Evolutionary conservation across 2,888 invertebrate genomes (phyloP).

Genomic region (Byasa hedistus): DNA sequence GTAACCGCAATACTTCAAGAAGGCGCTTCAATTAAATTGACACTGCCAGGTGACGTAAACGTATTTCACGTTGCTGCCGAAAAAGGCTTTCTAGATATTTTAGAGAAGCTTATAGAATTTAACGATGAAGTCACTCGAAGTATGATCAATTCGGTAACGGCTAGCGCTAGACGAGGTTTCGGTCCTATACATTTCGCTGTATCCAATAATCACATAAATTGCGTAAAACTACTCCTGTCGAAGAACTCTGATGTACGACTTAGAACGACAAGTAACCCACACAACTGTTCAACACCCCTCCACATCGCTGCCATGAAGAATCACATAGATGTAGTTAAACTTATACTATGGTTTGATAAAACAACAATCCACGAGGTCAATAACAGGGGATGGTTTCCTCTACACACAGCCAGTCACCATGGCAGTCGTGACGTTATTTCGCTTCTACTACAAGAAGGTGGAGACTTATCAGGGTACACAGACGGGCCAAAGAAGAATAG

Average conservation of each 20-base stretch:
- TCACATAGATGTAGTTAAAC: slow-evolving; percentile 56
- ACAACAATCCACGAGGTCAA: slow-evolving; percentile 69
- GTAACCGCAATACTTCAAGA: slow-evolving; percentile 66
- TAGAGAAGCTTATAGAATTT: slow-evolving; percentile 72
- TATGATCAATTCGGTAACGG: slow-evolving; percentile 58
- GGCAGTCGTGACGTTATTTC: slow-evolving; percentile 80
- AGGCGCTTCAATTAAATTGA: slow-evolving; percentile 68
- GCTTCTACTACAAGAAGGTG: slow-evolving; percentile 65
- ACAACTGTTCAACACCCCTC: slow-evolving; percentile 67
- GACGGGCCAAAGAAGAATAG: slow-evolving; percentile 62
- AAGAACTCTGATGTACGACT: slow-evolving; percentile 68
- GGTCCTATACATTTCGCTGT: slow-evolving; percentile 80
- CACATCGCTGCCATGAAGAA: slow-evolving; percentile 72
- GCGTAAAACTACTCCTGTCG: slow-evolving; percentile 65
- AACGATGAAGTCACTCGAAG: slow-evolving; percentile 54
- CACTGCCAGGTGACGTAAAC: slow-evolving; percentile 69
- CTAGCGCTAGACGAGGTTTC: slow-evolving; percentile 64
- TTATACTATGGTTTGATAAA: slow-evolving; percentile 61
- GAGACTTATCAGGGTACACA: slow-evolving; percentile 65
- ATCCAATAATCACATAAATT: slow-evolving; percentile 68
- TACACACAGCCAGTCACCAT: slow-evolving; percentile 75
- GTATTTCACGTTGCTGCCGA: slow-evolving; percentile 82
- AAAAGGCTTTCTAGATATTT: slow-evolving; percentile 74
- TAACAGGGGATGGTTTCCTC: slow-evolving; percentile 59
- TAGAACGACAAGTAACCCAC: slow-evolving; percentile 64